Evolutionary conservation across 2,888 invertebrate genomes (phyloP).

Genomic region (Pollenia labialis): DNA sequence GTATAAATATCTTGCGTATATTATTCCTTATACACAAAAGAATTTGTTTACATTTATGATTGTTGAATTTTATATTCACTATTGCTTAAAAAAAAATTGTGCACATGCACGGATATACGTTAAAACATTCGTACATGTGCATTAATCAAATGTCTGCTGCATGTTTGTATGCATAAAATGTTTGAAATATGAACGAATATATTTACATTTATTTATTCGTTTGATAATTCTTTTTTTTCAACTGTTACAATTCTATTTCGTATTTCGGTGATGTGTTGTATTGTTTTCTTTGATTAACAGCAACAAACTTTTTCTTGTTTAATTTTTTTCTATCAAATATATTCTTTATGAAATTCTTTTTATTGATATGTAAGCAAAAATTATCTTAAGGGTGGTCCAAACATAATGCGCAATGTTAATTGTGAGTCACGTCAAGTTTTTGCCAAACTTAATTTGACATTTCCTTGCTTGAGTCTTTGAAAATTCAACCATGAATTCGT

Average conservation of each 20-base stretch:
- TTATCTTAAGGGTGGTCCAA: no score
- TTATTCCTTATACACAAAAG: no score
- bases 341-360: no score
- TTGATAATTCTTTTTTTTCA: not conserved
- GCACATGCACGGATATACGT: not conserved
- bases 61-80: not conserved
- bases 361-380: no score
- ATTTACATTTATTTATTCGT: slow-evolving; percentile 1
- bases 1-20: no score
- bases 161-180: not conserved
- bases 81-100: no score
- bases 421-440: no score
- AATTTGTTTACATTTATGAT: not conserved
- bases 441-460: no score
- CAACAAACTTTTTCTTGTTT: not conserved
- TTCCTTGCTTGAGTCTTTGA: no score
- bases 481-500: no score
- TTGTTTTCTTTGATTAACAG: not conserved
- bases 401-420: no score
- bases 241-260: not conserved
- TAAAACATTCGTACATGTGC: not conserved
- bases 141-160: slow-evolving; percentile 7
- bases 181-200: not conserved
- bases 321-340: no score
- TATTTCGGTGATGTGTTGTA: not conserved